Evolutionary conservation across 1,140 invertebrate genomes (phyloP), one percentile per base, ranked within the genome.

Genomic region (Drosophila prosaltans): DNA sequence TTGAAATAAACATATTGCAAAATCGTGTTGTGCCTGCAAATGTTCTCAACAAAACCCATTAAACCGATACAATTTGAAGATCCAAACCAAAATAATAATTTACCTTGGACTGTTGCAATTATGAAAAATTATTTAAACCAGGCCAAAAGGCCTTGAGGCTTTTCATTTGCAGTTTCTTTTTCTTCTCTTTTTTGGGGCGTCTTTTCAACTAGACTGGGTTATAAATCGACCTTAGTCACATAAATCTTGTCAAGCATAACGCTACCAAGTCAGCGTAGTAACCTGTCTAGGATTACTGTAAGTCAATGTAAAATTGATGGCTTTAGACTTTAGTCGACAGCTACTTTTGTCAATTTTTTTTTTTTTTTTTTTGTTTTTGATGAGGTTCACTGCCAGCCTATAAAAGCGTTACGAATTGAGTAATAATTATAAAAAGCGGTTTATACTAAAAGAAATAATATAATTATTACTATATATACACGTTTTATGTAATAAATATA

Each of bases 351-450:
- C 11, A 60, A 43, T 58, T 69, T 36, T 30, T 30, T 30, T 30
- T 0, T 30, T 0, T 30, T 30, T 3, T 30, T 30, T 3, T 30
- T 30, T 16, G 16, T 3, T 30, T 36, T 72, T 68, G 64, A 51
- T 75, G 36, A 69, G 65, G 72, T 75, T 75, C 73, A 75, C 58
- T 75, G 65, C 72, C 73, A 75, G 73, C 39, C 62, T 48, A 32
- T 3, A 40, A 65, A 9, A 11, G 67, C 48, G 32, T 21, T 21
- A 24, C 43, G 40, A 36, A 57, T 75, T 75, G 32, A 40, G 58
- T 24, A 41, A 60, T 48, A 10, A 51, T 21, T 48, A 51, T 24
- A 9, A 48, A 48, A 26, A 51, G 45, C 21, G 45, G 21, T 10
- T 51, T 51, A 51, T 51, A 24, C 1, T 51, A 26, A 51, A 51